A percentile compares a stretch with the other conserved stretches of the same genome.
Conservation (phyloP, 1,140 invertebrate genomes). For the Drosophila serrata region DNA sequence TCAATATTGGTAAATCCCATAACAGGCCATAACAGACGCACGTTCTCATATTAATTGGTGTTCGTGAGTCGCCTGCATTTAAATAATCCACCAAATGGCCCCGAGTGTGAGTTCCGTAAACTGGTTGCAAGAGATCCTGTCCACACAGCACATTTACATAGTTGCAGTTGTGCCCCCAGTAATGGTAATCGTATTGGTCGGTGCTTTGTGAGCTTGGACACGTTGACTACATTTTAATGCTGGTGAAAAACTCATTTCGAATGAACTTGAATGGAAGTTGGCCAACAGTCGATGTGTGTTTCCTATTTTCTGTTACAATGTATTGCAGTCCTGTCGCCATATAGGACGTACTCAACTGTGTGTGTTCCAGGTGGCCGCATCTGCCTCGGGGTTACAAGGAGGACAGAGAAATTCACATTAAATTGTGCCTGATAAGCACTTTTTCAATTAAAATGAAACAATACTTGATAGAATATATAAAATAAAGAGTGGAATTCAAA, state of each 20-base stretch:
- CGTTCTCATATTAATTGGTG: constrained; percentile 38
- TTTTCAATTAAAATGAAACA: neutral
- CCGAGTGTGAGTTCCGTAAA: neutral
- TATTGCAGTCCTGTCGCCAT: constrained; percentile 1
- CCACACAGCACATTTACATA: constrained; percentile 18
- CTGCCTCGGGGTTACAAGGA: neutral
- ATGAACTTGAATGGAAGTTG: constrained; percentile 21
- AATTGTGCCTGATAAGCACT: neutral
- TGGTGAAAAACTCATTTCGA: constrained; percentile 25
- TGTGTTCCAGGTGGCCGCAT: neutral
- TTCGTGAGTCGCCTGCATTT: constrained; percentile 36
- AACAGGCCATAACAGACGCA: constrained; percentile 9
- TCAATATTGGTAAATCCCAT: constrained; percentile 51
- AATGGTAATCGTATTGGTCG: constrained; percentile 17
- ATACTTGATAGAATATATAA: neutral
- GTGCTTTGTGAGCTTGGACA: constrained; percentile 25
- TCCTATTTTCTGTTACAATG: constrained; percentile 13
- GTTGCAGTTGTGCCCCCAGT: neutral
- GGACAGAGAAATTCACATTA: neutral
- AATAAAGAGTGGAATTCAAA: too few species aligned
- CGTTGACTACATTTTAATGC: constrained; percentile 32
- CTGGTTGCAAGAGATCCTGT: constrained; percentile 4
- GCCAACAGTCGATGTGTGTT: constrained; percentile 12
- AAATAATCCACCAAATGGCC: constrained; percentile 40
- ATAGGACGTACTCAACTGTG: constrained; percentile 6